phyloP scores from a whole-genome alignment of 1,140 invertebrate species.

The Drepana arcuata region DNA sequence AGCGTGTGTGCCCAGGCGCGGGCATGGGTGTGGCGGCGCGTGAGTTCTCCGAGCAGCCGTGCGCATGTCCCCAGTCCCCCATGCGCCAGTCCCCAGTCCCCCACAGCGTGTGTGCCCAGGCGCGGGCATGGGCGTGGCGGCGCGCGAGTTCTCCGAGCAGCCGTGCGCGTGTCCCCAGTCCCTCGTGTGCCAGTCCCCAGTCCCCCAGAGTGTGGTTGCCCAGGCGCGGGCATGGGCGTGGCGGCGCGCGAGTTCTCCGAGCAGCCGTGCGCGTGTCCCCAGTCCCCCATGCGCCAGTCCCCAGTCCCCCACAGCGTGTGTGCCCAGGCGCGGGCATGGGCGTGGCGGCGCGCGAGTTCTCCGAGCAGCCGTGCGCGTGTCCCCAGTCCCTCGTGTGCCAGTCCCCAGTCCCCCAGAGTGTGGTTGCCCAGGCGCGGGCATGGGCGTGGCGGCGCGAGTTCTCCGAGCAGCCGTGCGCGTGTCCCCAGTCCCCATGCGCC shows the following conservation, averaged over 20 bases:
- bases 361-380: conserved; percentile 96
- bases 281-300: too few relatives aligned
- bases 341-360: conserved; percentile 93
- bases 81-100: too few relatives aligned
- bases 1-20: too few relatives aligned
- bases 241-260: conserved; percentile 96
- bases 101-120: too few relatives aligned
- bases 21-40: conserved; percentile 93
- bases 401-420: conserved; percentile 92
- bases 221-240: conserved; percentile 91
- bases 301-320: too few relatives aligned
- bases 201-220: conserved; percentile 96
- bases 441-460: conserved; percentile 96
- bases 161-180: too few relatives aligned
- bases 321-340: conserved; percentile 96
- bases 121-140: conserved; percentile 92
- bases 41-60: conserved; percentile 98
- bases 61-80: conserved; percentile 92
- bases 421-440: conserved; percentile 94
- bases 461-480: conserved; percentile 97
- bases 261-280: conserved; percentile 95
- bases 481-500: conserved; percentile 89
- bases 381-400: too few relatives aligned
- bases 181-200: too few relatives aligned
- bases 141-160: conserved; percentile 96